These are phyloP conservation scores for Nasonia oneida DNA, from an alignment of 2,888 invertebrate genomes.

Conservation along the genomic window DNA sequence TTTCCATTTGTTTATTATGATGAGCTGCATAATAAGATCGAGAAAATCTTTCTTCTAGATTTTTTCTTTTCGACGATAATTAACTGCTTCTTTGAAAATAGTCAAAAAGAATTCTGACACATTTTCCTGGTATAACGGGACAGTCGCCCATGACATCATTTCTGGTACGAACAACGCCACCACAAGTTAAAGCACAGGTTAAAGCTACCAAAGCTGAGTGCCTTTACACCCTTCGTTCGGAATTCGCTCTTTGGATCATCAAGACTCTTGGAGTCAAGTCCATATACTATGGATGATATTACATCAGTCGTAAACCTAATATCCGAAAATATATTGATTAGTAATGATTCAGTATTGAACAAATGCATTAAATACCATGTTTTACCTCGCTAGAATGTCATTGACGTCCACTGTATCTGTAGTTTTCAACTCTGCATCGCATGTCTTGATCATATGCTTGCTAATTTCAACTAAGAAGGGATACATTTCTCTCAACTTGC, in stretches of 20 bases:
- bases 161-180: slow-evolving; percentile 53
- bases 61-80: slow-evolving; percentile 67
- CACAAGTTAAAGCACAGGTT: not conserved
- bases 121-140: slow-evolving; percentile 32
- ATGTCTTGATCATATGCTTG: slow-evolving; percentile 80
- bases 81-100: slow-evolving; percentile 67
- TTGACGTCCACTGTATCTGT: slow-evolving; percentile 67
- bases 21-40: slow-evolving; percentile 68
- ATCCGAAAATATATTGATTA: not conserved
- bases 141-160: slow-evolving; percentile 44
- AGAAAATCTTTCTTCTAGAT: slow-evolving; percentile 70
- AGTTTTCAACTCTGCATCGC: slow-evolving; percentile 74
- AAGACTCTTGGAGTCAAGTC: slow-evolving; percentile 50
- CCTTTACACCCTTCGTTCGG: not conserved
- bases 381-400: slow-evolving; percentile 22
- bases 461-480: slow-evolving; percentile 82
- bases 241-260: slow-evolving; percentile 64
- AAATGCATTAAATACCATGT: not conserved
- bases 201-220: slow-evolving; percentile 15
- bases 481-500: slow-evolving; percentile 85
- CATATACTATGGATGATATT: slow-evolving; percentile 23
- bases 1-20: slow-evolving; percentile 21
- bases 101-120: slow-evolving; percentile 69
- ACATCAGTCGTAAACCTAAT: slow-evolving; percentile 34
- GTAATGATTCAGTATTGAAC: not conserved